Base-by-base conservation (phyloP, 2,797 vertebrate species). In the Carapus acus region DNA sequence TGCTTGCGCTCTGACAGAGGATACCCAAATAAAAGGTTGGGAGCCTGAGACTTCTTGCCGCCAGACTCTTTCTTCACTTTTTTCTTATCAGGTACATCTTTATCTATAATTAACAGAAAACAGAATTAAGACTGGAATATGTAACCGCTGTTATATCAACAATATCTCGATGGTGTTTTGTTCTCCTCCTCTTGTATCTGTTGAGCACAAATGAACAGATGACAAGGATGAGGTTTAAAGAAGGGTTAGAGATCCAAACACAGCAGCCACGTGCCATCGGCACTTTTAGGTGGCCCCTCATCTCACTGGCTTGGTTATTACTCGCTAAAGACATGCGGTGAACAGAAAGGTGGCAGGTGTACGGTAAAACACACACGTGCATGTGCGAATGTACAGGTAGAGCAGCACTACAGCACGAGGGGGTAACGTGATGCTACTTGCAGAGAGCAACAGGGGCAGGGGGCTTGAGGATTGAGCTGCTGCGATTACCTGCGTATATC, bases 71-170 rank as follows among this genome's bases (percentile, higher is more conserved):
- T 97, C 83, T 94, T 99, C 67, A 92, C 83, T 75, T 94, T 98
- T 87, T 99, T 99, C 85, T 99, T 99, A 77, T 99, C 96, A 2
- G 94, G 94, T 68, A 88, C 93, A 86, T 98, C 96, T 88, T 97
- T 99, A 76, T 99, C 96, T 98, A 87, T 36, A 89, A 90, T 21
- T 71, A 19, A 74, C 65, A 6, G 38, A 16, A 21, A 5, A 38
- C 27, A 9, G 53, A 8, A 22, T 17, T 49, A 68, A 37, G 48
- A 62, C 39, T 15, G 41, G 16, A 8, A n/a, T n/a, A n/a, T n/a
- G n/a, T n/a, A n/a, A n/a, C n/a, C n/a, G n/a, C n/a, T n/a, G n/a
- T n/a, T n/a, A n/a, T n/a, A n/a, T n/a, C 1, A 8, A 33, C 31
- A 33, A 33, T 13, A 21, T 29, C 44, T 62, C 31, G 52, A 51